Base-by-base conservation (phyloP, 2,113 vertebrate species). In the Chaetura pelagica region DNA sequence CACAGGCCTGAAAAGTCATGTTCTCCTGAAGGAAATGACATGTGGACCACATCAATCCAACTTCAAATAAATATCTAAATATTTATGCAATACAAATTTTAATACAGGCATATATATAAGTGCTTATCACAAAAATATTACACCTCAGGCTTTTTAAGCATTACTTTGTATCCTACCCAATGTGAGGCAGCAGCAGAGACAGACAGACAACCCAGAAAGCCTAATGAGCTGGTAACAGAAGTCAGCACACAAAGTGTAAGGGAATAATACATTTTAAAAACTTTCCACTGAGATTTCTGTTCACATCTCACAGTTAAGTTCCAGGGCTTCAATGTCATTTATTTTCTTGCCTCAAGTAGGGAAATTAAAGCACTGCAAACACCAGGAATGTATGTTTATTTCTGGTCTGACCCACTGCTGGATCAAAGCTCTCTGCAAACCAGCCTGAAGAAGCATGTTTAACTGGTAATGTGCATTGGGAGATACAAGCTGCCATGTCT, bases 301-400 rank as follows among this genome's bases (percentile, higher is more conserved):
- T 63, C 35, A 67, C 1, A 0, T 27, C 81, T 87, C 2, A 0
- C 42, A 59, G 58, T 48, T 55, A 59, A 88, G 84, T 35, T 87
- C 80, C 68, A 30, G 66, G 71, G 87, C 46, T 77, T 44, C 15
- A 23, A 23, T 19, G 18, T 29, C 29, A 71, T 91, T 80, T 52
- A 42, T 68, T 94, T 84, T 59, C 34, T 77, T 86, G 44, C 72
- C 80, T 73, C n/a, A 24, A 58, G 61, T 12, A 80, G 35, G 44
- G 32, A 91, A 84, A 76, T 55, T 14, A 68, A 58, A 89, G 27
- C 63, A 68, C 24, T 67, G 63, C 55, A 83, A 90, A 72, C 49
- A 89, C 22, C 16, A 72, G 40, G 38, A 95, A 75, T 19, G 6
- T 49, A 66, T 49, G 35, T 68, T 93, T 78, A 20, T 51, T 38